Percentiles rank a stretch among this genome's conserved stretches.
Conservation (phyloP, 1,140 invertebrate species). For the Helicoverpa armigera region DNA sequence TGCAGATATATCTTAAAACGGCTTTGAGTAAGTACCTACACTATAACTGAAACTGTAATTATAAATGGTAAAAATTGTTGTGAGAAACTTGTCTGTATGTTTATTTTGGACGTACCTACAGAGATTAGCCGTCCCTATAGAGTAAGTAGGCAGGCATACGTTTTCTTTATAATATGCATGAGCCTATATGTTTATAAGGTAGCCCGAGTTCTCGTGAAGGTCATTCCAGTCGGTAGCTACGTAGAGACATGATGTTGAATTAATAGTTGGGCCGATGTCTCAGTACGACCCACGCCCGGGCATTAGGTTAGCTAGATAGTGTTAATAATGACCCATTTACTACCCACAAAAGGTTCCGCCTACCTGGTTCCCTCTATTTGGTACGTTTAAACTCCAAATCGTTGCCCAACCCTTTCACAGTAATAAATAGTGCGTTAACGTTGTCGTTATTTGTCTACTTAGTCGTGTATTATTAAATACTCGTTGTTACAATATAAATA, state of each 20-base stretch:
- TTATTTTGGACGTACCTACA: too few species aligned
- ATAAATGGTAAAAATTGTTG: too few species aligned
- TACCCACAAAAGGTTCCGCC: background rate
- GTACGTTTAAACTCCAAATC: background rate
- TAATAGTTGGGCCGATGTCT: constrained; percentile 44
- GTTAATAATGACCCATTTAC: constrained; percentile 26
- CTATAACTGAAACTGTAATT: too few species aligned
- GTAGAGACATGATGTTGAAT: constrained; percentile 46
- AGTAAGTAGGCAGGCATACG: background rate
- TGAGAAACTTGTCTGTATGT: too few species aligned
- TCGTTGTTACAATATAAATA: background rate
- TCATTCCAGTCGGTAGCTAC: background rate
- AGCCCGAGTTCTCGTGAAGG: constrained; percentile 2
- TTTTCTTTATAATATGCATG: background rate
- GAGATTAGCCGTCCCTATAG: too few species aligned
- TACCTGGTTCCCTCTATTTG: background rate
- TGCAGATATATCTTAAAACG: too few species aligned
- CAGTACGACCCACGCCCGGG: background rate
- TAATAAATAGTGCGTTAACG: background rate
- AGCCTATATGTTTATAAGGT: background rate
- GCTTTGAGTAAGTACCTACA: too few species aligned
- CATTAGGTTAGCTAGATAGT: background rate
- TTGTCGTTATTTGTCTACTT: background rate
- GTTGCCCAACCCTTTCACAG: background rate
- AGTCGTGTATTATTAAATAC: background rate